Percentiles rank a stretch among this genome's conserved stretches.
These are phyloP conservation scores for Cephus sareptanus DNA, from an alignment of 2,888 invertebrate species.

Conservation along the genomic window DNA sequence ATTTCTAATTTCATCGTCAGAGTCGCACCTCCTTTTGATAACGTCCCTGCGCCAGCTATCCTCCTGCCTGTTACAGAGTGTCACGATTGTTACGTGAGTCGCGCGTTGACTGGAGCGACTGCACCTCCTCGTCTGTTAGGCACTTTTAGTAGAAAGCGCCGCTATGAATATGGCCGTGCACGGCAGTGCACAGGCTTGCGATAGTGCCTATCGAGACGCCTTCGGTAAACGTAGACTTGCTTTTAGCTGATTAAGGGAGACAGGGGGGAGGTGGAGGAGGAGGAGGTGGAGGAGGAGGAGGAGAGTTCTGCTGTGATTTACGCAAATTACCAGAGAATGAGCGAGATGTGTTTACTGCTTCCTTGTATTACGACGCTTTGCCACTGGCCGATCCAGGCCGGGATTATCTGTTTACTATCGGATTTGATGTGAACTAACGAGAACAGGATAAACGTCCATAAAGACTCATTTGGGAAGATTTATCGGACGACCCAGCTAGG, in stretches of 20 bases:
- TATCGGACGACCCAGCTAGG: background rate
- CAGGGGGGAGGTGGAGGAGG: too few relatives aligned
- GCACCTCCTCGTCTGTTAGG: background rate
- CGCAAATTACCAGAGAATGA: background rate
- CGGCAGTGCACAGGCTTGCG: constrained; percentile 9
- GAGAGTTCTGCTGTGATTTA: background rate
- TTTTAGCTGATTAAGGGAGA: constrained; percentile 59
- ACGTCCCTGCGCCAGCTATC: too few relatives aligned
- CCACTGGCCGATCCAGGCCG: too few relatives aligned
- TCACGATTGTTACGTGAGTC: background rate
- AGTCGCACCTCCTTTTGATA: too few relatives aligned
- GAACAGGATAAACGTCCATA: too few relatives aligned
- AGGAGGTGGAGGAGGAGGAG: too few relatives aligned
- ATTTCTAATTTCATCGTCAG: background rate
- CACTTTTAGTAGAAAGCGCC: background rate
- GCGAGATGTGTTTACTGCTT: background rate
- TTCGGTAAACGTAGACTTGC: constrained; percentile 54
- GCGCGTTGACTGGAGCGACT: background rate
- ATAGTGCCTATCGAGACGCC: constrained; percentile 43
- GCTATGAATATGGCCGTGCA: background rate
- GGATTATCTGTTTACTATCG: too few relatives aligned
- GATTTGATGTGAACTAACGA: too few relatives aligned
- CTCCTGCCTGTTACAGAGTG: too few relatives aligned
- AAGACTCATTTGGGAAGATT: background rate
- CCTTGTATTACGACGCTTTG: too few relatives aligned